These are phyloP conservation scores for Scatophagus argus DNA, from an alignment of 2,113 vertebrate genomes.

Conservation along the genomic window DNA sequence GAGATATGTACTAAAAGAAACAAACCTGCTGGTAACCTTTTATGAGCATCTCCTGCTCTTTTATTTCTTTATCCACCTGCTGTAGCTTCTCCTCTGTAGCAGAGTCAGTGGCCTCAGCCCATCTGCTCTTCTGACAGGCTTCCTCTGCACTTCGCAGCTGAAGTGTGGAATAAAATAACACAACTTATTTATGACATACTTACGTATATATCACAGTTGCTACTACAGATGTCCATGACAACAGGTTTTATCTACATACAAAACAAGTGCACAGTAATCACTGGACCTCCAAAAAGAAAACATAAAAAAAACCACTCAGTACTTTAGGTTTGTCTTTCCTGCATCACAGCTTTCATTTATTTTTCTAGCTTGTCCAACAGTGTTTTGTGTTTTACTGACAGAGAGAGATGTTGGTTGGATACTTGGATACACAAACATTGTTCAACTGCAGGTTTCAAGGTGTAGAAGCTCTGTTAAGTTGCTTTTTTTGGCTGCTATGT, in stretches of 20 bases:
- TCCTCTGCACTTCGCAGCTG: slow-evolving; percentile 89
- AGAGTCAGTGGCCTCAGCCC: slow-evolving; percentile 73
- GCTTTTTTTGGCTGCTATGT: neutral
- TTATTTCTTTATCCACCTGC: slow-evolving; percentile 89
- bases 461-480: neutral
- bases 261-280: neutral
- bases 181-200: neutral
- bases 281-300: neutral
- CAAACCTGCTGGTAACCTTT: slow-evolving; percentile 94
- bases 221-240: no score
- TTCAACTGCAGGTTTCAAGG: neutral
- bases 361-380: neutral
- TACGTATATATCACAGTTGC: neutral
- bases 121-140: slow-evolving; percentile 78
- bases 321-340: neutral
- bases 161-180: neutral
- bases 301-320: neutral
- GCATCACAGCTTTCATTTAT: neutral
- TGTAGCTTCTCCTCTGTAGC: slow-evolving; percentile 85
- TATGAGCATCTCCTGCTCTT: slow-evolving; percentile 92
- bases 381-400: neutral
- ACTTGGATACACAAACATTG: neutral
- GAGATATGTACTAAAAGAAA: neutral
- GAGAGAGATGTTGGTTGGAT: neutral
- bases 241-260: neutral